Conservation (phyloP, 2,113 vertebrate genomes). For the Mobula hypostoma region DNA sequence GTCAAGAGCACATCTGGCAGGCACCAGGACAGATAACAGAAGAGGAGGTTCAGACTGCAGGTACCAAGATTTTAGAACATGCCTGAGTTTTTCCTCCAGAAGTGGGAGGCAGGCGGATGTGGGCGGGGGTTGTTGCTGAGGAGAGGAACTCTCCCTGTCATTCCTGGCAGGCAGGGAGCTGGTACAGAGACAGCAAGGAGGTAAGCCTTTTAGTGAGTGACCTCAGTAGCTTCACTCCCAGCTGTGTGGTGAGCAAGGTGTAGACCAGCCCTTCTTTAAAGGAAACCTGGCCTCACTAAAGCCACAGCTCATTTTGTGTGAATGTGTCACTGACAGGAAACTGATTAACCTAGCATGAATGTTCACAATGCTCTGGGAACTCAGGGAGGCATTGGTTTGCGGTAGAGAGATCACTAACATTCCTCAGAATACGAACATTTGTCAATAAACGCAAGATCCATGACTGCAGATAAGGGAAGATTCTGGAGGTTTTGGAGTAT, state of each 20-base stretch:
- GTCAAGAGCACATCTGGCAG: conserved; percentile 74
- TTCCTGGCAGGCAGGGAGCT: too few relatives aligned
- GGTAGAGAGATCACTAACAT: neutral
- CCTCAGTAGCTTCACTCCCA: too few relatives aligned
- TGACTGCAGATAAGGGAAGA: neutral
- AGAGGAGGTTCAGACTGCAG: conserved; percentile 78
- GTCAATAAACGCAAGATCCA: too few relatives aligned
- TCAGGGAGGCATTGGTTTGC: neutral
- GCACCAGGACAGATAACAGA: conserved; percentile 55
- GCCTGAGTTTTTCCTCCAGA: neutral
- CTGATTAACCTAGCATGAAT: neutral
- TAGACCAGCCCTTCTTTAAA: neutral
- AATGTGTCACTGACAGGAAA: neutral
- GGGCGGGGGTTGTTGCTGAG: too few relatives aligned
- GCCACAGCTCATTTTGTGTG: too few relatives aligned
- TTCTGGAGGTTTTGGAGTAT: neutral
- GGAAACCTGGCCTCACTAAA: too few relatives aligned
- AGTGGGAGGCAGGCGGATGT: neutral
- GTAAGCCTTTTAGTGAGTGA: too few relatives aligned
- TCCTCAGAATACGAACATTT: neutral
- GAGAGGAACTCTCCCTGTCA: too few relatives aligned
- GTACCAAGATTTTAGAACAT: conserved; percentile 45
- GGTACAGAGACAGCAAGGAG: too few relatives aligned
- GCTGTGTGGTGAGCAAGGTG: neutral
- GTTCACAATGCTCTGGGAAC: neutral